Base-by-base conservation (phyloP, 2,888 invertebrate genomes). In the Microplitis manilae region DNA sequence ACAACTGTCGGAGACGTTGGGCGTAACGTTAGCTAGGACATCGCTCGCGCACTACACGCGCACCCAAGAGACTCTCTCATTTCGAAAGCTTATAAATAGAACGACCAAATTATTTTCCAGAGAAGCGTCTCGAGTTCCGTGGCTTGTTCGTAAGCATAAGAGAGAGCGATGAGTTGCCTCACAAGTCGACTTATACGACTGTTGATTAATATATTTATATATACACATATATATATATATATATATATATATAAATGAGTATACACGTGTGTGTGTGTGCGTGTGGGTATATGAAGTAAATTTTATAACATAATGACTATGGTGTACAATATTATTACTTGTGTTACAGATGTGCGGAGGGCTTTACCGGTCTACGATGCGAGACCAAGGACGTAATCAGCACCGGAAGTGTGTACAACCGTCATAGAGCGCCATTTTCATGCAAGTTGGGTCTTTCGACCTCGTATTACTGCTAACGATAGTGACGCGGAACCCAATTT, bases 391-490 rank as follows among this genome's bases (percentile, higher is more conserved):
- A 94, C 91, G 93, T 94, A 89, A 93, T 93, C 90, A 92, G 91
- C 90, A 93, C 93, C 90, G 93, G 94, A 92, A 94, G 94, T 95
- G 94, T 93, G 94, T 94, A 94, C 94, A 93, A 88, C 84, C 86
- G 89, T 84, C 90, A 89, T 85, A 89, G 89, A 84, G 89, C 93
- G 91, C 92, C 93, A 91, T 94, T 93, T 92, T 93, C 93, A 91
- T 95, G 95, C 94, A 94, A 94, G 92, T 92, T 94, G 92, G 94
- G 95, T 91, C 93, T 94, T 89, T 94, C 93, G 89, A 93, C 93
- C 91, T 94, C 94, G 90, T 94, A 94, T 92, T 94, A 94, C 92
- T 95, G 94, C 92, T 94, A 94, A 92, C 91, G 87, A 89, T 89
- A 89, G 87, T 88, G 87, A 84, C 85, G 82, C 85, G 89, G 89